Evolutionary conservation across 2,113 vertebrate species (phyloP).

Genomic region (Albula goreensis): DNA sequence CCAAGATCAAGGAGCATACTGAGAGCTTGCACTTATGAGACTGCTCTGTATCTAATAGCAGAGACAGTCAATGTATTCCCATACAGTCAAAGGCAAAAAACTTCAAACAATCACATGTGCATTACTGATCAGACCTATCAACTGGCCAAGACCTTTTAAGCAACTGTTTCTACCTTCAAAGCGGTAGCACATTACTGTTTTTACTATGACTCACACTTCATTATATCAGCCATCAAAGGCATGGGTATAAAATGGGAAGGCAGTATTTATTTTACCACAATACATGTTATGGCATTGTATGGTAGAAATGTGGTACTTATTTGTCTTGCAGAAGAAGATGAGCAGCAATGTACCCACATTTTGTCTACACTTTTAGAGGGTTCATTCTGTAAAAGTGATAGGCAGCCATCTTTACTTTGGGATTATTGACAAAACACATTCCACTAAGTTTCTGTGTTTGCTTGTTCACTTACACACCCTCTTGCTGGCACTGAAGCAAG

Average conservation of each 20-base stretch:
- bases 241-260: background rate
- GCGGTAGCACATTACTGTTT: background rate
- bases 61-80: background rate
- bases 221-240: no score
- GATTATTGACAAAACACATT: no score
- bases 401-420: no score
- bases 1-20: slow-evolving; percentile 61
- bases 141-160: background rate
- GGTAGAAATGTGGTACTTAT: background rate
- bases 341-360: no score
- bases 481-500: no score
- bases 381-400: no score
- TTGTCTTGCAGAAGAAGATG: no score
- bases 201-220: background rate
- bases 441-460: no score
- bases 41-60: slow-evolving; percentile 27
- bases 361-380: no score
- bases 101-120: background rate
- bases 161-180: background rate
- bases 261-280: background rate
- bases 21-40: slow-evolving; percentile 49
- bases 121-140: background rate
- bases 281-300: no score
- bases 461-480: no score
- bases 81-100: background rate